These are phyloP conservation scores for Metaphire vulgaris DNA, from an alignment of 1,140 invertebrate species.

Conservation along the genomic window DNA sequence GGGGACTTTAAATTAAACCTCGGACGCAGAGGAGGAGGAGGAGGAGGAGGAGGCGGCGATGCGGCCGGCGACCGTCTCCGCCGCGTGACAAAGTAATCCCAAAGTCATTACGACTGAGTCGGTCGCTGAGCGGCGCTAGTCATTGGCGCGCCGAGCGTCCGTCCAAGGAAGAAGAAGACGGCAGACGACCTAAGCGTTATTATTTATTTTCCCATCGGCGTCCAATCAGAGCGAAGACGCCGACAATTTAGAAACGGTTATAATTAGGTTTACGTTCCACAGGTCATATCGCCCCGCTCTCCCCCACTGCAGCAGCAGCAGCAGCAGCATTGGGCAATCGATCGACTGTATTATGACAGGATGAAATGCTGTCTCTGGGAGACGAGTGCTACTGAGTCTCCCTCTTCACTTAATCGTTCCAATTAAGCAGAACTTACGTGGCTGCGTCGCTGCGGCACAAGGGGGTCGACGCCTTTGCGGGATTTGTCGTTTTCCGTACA, in stretches of 20 bases:
- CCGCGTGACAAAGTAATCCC: background rate
- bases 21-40: background rate
- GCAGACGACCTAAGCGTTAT: background rate
- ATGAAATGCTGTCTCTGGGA: too few relatives aligned
- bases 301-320: too few relatives aligned
- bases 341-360: too few relatives aligned
- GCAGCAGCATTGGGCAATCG: too few relatives aligned
- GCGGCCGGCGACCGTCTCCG: background rate
- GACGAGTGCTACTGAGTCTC: too few relatives aligned
- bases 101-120: background rate
- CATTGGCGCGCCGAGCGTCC: background rate
- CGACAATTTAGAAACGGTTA: background rate
- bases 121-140: background rate
- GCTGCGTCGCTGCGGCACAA: too few relatives aligned
- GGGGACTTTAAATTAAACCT: constrained; percentile 3
- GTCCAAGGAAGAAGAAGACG: too few relatives aligned
- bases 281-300: background rate
- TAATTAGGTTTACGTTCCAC: background rate
- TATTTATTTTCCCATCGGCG: background rate
- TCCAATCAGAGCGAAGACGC: background rate
- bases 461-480: too few relatives aligned
- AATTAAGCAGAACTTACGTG: too few relatives aligned
- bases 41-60: background rate
- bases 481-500: too few relatives aligned
- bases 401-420: too few relatives aligned